Evolutionary conservation across 2,797 vertebrate genomes (phyloP).

Genomic region (Cirrhinus mrigala): DNA sequence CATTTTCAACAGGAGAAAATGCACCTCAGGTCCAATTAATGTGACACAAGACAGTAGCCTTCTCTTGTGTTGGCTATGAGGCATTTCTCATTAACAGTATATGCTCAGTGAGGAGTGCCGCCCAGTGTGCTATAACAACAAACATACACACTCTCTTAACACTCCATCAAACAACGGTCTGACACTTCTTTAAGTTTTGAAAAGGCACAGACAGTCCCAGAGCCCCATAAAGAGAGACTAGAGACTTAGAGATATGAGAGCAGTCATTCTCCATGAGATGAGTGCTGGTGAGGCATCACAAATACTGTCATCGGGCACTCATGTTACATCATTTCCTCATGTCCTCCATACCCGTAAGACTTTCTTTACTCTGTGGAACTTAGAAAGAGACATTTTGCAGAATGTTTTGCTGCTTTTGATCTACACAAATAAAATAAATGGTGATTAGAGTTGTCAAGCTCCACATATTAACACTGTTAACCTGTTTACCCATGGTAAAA

Average conservation of each 20-base stretch:
- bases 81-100: constrained; percentile 16
- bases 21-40: constrained; percentile 15
- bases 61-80: not conserved
- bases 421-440: not conserved
- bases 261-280: not conserved
- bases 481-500: no score
- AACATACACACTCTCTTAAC: constrained; percentile 11
- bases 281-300: not conserved
- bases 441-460: not conserved
- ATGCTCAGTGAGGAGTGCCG: not conserved
- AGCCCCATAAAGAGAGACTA: constrained; percentile 13
- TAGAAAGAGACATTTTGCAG: not conserved
- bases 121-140: constrained; percentile 14
- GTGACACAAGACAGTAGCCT: not conserved
- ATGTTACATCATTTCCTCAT: not conserved
- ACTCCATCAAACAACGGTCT: constrained; percentile 13
- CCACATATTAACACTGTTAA: not conserved
- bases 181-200: constrained; percentile 25
- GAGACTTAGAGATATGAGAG: not conserved
- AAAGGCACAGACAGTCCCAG: constrained; percentile 6
- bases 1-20: not conserved
- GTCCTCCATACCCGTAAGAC: not conserved
- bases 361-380: not conserved
- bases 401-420: not conserved
- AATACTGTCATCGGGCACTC: not conserved